Conservation (phyloP, 2,888 invertebrate genomes). For the Timema podura region DNA sequence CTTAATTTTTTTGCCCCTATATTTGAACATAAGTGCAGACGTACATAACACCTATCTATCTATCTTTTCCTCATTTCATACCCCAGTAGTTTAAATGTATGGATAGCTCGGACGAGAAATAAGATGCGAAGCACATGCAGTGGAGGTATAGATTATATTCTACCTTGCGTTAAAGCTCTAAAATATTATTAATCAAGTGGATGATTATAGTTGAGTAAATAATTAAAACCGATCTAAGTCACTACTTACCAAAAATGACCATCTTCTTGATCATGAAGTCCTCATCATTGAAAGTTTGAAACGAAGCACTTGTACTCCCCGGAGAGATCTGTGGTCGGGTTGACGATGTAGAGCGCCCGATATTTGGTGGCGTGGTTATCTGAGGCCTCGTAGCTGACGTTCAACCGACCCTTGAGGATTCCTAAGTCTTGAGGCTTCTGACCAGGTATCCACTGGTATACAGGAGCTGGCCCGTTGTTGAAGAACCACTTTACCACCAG, state of each 20-base stretch:
- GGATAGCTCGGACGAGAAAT: too few relatives aligned
- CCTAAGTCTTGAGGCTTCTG: conserved; percentile 64
- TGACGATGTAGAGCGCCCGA: conserved; percentile 63
- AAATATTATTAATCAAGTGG: too few relatives aligned
- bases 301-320: conserved; percentile 72
- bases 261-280: conserved; percentile 59
- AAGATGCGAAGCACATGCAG: too few relatives aligned
- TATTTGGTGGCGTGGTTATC: conserved; percentile 64
- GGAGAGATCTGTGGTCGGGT: conserved; percentile 64
- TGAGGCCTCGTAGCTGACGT: conserved; percentile 61
- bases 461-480: conserved; percentile 58
- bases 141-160: too few relatives aligned
- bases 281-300: conserved; percentile 58
- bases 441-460: conserved; percentile 80
- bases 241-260: conserved; percentile 63
- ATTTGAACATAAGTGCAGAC: too few relatives aligned
- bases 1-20: too few relatives aligned
- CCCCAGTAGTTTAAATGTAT: too few relatives aligned
- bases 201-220: too few relatives aligned
- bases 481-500: conserved; percentile 75
- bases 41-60: too few relatives aligned
- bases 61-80: too few relatives aligned
- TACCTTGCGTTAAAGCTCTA: too few relatives aligned
- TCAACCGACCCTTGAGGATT: conserved; percentile 52
- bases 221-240: not conserved